A percentile compares a stretch with the other conserved stretches of the same genome.
These are phyloP conservation scores for Zaprionus nigranus DNA, from an alignment of 1,140 invertebrate genomes.

Conservation along the genomic window DNA sequence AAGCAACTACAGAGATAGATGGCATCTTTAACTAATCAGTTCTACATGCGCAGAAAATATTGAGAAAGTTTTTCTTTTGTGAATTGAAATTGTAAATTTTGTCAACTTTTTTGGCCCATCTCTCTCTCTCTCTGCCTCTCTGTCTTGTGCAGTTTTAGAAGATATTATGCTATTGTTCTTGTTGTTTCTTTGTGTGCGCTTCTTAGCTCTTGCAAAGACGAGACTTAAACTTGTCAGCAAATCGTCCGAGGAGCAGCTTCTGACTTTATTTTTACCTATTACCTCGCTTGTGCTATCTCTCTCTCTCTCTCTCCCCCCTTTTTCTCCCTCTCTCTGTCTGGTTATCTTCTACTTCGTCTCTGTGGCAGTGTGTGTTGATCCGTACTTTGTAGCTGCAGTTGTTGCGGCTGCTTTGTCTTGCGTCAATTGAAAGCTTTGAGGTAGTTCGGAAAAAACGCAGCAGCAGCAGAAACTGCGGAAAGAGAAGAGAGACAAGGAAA, in stretches of 20 bases:
- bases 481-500: background rate
- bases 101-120: background rate
- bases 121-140: background rate
- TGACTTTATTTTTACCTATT: conserved; percentile 26
- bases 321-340: background rate
- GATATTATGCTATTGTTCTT: conserved; percentile 2
- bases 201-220: conserved; percentile 5
- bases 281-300: background rate
- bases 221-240: conserved; percentile 31
- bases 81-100: background rate
- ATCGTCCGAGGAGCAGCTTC: conserved; percentile 18
- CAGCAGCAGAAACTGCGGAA: background rate
- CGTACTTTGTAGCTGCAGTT: conserved; percentile 43
- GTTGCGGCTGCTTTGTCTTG: conserved; percentile 58
- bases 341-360: background rate
- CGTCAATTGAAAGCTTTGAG: conserved; percentile 62
- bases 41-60: background rate
- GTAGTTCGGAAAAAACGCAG: conserved; percentile 10
- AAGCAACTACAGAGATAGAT: background rate
- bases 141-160: background rate
- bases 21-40: background rate
- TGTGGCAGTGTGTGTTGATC: conserved; percentile 24
- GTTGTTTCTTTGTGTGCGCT: conserved; percentile 4
- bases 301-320: background rate
- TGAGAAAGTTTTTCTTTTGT: conserved; percentile 6